Conservation (phyloP, 2,797 vertebrate genomes). For the Anas bahamensis region DNA sequence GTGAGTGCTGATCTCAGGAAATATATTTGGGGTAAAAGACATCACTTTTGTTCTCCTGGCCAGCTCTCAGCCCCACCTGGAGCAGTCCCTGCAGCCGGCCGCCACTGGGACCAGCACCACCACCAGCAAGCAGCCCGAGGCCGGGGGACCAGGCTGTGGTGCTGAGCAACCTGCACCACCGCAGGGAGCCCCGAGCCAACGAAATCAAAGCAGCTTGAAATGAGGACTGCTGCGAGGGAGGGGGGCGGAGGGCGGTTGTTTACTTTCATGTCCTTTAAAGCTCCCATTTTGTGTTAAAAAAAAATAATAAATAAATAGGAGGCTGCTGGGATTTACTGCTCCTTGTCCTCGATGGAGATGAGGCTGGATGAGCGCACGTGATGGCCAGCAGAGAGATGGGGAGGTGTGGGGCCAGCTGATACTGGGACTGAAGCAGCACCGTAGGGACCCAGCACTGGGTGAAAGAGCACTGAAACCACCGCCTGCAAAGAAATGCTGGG, state of each 20-base stretch:
- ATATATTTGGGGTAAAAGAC: background rate
- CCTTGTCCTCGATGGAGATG: conserved; percentile 36
- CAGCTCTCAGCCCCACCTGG: too few relatives aligned
- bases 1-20: background rate
- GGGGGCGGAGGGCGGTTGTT: background rate
- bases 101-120: too few relatives aligned
- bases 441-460: too few relatives aligned
- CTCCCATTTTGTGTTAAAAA: background rate
- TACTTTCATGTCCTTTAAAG: conserved; percentile 65
- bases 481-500: background rate
- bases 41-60: too few relatives aligned
- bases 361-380: background rate
- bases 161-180: too few relatives aligned
- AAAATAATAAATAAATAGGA: background rate
- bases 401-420: too few relatives aligned
- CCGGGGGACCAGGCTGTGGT: background rate
- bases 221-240: background rate
- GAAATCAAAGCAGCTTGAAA: conserved; percentile 1
- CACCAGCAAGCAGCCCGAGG: too few relatives aligned
- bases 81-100: too few relatives aligned
- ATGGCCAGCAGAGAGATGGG: background rate
- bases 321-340: conserved; percentile 52
- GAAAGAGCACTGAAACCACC: background rate
- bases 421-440: too few relatives aligned
- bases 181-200: background rate